Conservation (phyloP, 2,113 vertebrate species). For the Poeciliopsis turrubarensis region DNA sequence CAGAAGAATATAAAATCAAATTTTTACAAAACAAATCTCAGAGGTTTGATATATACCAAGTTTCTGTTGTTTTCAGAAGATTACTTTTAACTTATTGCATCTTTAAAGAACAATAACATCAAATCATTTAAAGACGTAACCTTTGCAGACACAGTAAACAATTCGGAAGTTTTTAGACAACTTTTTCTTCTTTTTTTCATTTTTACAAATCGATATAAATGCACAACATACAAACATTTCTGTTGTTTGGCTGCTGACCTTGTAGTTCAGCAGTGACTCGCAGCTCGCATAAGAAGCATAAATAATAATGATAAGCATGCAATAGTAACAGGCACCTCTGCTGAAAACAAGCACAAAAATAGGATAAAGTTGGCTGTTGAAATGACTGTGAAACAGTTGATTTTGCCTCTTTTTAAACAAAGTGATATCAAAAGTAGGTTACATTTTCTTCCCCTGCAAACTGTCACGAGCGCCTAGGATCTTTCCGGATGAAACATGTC, state of each 20-base stretch:
- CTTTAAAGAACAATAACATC: conserved; percentile 9
- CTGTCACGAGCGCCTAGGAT: conserved; percentile 39
- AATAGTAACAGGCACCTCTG: conserved; percentile 51
- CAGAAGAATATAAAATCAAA: conserved; percentile 17
- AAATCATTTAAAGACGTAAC: conserved; percentile 4
- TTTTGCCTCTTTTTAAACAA: background rate
- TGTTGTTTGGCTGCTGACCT: conserved; percentile 27
- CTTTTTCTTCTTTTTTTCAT: conserved; percentile 13
- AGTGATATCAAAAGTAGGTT: conserved; percentile 29
- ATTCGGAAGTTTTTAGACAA: conserved; percentile 50
- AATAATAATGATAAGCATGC: conserved; percentile 73
- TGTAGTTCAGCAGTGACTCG: conserved; percentile 21
- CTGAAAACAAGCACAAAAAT: conserved; percentile 58
- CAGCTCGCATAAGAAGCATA: conserved; percentile 53
- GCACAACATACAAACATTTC: conserved; percentile 52
- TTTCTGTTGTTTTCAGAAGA: background rate
- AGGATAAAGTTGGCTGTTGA: conserved; percentile 44
- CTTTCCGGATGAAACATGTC: conserved; percentile 13
- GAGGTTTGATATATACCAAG: conserved; percentile 1
- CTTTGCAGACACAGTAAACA: conserved; percentile 13
- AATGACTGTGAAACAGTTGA: conserved; percentile 8
- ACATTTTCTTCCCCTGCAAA: background rate
- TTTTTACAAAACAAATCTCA: background rate
- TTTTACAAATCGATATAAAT: conserved; percentile 70
- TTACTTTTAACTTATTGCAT: conserved; percentile 4